These are phyloP conservation scores for Nemoura dubitans DNA, from an alignment of 2,888 invertebrate species.

Conservation along the genomic window DNA sequence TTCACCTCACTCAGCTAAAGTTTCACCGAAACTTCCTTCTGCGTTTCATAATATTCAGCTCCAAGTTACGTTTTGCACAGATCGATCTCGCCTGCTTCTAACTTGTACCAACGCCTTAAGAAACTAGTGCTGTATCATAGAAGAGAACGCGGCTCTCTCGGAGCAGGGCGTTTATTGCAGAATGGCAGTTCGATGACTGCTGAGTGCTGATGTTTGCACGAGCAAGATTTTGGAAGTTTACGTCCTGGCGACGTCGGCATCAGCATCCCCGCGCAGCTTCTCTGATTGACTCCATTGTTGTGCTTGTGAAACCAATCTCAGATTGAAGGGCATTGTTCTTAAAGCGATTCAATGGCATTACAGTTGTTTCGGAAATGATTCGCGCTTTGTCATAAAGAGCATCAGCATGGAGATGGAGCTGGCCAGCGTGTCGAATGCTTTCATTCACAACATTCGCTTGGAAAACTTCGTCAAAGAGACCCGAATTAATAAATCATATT, in stretches of 20 bases:
- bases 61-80: background rate
- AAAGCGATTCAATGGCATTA: background rate
- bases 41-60: constrained; percentile 25
- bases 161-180: constrained; percentile 2
- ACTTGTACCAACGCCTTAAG: background rate
- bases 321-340: background rate
- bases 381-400: background rate
- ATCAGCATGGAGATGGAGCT: background rate
- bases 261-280: background rate
- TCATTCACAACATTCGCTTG: background rate
- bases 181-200: background rate
- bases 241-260: background rate
- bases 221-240: background rate
- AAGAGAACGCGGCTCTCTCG: background rate
- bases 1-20: constrained; percentile 17
- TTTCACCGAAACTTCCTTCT: constrained; percentile 20
- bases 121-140: background rate
- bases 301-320: background rate
- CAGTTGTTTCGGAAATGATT: background rate
- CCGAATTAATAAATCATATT: background rate
- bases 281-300: background rate
- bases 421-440: background rate
- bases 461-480: no score
- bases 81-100: background rate
- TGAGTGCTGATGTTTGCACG: background rate